phyloP scores from a whole-genome alignment of 1,140 invertebrate species.

The Drosophila watanabei region DNA sequence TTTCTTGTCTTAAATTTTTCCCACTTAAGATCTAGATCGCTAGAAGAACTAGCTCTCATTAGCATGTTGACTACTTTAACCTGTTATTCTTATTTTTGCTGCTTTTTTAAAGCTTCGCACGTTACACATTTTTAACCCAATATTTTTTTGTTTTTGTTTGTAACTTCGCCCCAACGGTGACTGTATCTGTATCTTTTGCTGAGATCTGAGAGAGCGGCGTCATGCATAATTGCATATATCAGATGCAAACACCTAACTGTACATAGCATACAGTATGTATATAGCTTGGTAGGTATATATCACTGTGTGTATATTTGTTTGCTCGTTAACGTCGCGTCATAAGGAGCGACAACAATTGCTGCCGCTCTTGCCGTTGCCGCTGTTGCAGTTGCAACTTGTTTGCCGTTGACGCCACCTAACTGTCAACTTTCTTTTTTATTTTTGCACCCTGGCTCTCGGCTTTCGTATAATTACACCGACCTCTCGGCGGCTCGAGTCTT shows the following conservation, averaged over 20 bases:
- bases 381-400: slow-evolving; percentile 74
- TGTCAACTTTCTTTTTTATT: slow-evolving; percentile 78
- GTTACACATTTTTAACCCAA: slow-evolving; percentile 59
- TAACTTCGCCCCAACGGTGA: slow-evolving; percentile 8
- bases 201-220: slow-evolving; percentile 33
- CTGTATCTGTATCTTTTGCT: slow-evolving; percentile 49
- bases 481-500: slow-evolving; percentile 49
- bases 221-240: slow-evolving; percentile 81
- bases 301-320: slow-evolving; percentile 17
- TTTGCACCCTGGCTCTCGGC: slow-evolving; percentile 17
- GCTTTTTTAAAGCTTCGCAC: slow-evolving; percentile 42
- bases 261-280: slow-evolving; percentile 19
- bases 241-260: slow-evolving; percentile 77
- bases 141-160: slow-evolving; percentile 38
- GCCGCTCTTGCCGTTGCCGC: slow-evolving; percentile 41
- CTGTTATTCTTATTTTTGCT: slow-evolving; percentile 5
- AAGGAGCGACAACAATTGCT: slow-evolving; percentile 64
- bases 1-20: background rate
- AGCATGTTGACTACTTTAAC: background rate
- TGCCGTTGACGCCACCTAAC: slow-evolving; percentile 79
- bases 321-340: slow-evolving; percentile 66
- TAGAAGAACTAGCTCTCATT: background rate
- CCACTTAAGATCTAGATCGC: background rate
- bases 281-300: background rate
- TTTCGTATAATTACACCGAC: slow-evolving; percentile 69